These are phyloP conservation scores for Ciconia nigra DNA, from an alignment of 2,797 vertebrate species.

Conservation along the genomic window DNA sequence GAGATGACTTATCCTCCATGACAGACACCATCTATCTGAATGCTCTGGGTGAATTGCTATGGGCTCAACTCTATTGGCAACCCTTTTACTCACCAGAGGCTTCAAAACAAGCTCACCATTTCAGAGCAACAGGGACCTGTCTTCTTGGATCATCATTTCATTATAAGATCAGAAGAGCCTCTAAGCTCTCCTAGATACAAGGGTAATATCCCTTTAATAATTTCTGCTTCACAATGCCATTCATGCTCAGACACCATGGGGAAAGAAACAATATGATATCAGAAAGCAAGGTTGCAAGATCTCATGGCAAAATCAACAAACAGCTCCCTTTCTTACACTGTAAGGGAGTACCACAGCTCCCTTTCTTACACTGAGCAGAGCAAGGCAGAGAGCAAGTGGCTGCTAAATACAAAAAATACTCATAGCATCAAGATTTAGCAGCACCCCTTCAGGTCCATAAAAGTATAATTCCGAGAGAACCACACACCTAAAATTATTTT, in stretches of 20 bases:
- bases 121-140: background rate
- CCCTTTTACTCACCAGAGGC: background rate
- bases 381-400: background rate
- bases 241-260: fast-evolving
- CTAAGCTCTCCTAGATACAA: background rate
- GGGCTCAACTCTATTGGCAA: background rate
- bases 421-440: background rate
- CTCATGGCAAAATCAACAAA: background rate
- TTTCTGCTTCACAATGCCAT: background rate
- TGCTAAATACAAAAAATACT: background rate
- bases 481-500: background rate
- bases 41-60: background rate
- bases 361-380: background rate
- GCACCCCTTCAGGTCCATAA: background rate
- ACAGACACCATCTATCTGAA: background rate
- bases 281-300: background rate
- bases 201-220: background rate
- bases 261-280: background rate
- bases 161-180: background rate
- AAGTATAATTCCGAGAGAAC: fast-evolving
- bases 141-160: background rate
- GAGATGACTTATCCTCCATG: fast-evolving
- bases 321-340: background rate
- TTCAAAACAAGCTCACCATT: background rate
- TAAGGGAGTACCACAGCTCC: background rate